Evolutionary conservation across 2,888 invertebrate genomes (phyloP).

Genomic region (Ichneumoninae sp.): DNA sequence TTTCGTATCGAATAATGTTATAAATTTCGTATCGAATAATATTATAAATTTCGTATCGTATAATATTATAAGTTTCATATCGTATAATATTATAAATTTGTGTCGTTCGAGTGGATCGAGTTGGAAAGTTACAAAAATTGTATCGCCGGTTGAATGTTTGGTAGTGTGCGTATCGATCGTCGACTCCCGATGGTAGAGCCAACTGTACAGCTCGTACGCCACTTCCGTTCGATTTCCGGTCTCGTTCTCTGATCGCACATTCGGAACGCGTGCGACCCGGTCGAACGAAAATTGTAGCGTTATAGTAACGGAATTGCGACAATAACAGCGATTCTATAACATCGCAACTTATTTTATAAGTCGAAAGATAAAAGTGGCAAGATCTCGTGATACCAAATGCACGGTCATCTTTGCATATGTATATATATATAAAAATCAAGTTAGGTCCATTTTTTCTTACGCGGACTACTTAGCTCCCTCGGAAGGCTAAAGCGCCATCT

Average conservation of each 20-base stretch:
- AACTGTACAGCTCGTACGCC: constrained; percentile 18
- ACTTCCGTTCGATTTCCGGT: constrained; percentile 56
- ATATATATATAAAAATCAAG: not conserved
- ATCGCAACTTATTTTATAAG: constrained; percentile 11
- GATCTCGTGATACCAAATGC: not conserved
- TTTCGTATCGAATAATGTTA: no score
- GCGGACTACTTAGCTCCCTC: no score
- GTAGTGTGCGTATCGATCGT: constrained; percentile 6
- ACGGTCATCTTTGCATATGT: not conserved
- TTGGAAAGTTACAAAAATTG: not conserved
- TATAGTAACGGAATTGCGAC: constrained; percentile 43
- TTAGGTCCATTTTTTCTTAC: no score
- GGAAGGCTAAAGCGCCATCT: no score
- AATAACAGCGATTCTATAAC: constrained; percentile 30
- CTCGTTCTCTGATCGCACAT: constrained; percentile 5
- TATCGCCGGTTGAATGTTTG: not conserved
- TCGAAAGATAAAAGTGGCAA: constrained; percentile 14
- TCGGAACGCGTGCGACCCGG: not conserved
- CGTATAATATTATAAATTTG: not conserved
- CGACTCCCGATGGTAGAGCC: not conserved
- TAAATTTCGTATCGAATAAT: no score
- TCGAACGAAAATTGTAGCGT: constrained; percentile 1
- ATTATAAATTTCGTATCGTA: not conserved
- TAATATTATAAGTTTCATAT: not conserved
- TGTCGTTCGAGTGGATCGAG: not conserved